These are phyloP conservation scores for Leptosomus discolor DNA, from an alignment of 2,113 vertebrate species.

Conservation along the genomic window DNA sequence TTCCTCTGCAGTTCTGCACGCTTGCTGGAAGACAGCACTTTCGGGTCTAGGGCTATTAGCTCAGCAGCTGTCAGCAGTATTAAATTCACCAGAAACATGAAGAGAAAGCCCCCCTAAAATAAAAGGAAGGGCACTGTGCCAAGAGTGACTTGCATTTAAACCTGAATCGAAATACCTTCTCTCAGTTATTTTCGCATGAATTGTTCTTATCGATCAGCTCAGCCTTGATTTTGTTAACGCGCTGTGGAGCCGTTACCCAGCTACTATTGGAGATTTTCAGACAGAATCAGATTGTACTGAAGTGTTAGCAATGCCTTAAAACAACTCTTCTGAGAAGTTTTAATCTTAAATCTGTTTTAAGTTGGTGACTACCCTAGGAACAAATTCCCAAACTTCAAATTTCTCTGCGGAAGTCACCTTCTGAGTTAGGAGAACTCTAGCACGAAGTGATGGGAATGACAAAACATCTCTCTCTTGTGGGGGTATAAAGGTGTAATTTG, in stretches of 20 bases:
- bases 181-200: background rate
- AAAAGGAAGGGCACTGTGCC: background rate
- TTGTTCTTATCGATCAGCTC: background rate
- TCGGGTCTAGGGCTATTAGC: background rate
- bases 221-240: background rate
- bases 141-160: background rate
- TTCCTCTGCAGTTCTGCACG: slow-evolving; percentile 14
- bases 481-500: background rate
- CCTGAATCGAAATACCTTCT: background rate
- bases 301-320: background rate
- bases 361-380: background rate
- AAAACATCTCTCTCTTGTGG: background rate
- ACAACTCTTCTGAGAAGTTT: background rate
- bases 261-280: background rate
- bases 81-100: background rate
- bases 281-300: background rate
- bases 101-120: background rate
- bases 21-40: slow-evolving; percentile 1
- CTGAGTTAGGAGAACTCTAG: background rate
- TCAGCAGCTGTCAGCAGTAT: slow-evolving; percentile 38
- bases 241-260: background rate
- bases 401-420: background rate
- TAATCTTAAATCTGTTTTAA: background rate
- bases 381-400: background rate
- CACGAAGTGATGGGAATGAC: background rate